These are phyloP conservation scores for Macrochelys suwanniensis DNA, from an alignment of 2,797 vertebrate species.

Conservation along the genomic window DNA sequence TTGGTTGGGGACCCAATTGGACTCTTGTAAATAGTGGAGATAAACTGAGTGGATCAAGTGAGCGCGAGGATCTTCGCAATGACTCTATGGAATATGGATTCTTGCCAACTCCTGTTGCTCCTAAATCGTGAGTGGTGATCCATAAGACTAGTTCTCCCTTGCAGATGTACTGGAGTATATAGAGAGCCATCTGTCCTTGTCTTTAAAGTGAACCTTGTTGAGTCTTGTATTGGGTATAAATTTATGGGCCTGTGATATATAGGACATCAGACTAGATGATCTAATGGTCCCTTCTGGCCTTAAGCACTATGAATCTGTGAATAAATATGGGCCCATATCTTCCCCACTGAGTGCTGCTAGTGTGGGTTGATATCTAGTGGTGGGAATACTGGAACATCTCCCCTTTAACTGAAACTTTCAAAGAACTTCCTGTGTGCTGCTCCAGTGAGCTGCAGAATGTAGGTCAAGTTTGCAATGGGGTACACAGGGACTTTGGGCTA, in stretches of 20 bases:
- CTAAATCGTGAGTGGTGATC: slow-evolving; percentile 87
- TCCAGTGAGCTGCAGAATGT: background rate
- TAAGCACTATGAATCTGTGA: background rate
- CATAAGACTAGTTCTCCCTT: background rate
- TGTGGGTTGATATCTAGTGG: background rate
- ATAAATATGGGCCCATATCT: background rate
- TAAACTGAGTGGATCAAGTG: slow-evolving; percentile 55
- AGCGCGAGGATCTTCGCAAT: slow-evolving; percentile 22
- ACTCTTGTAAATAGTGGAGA: slow-evolving; percentile 88
- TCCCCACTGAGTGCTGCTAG: background rate
- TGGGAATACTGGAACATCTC: background rate
- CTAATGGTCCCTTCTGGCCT: background rate
- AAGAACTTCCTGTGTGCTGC: background rate
- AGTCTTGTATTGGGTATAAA: background rate
- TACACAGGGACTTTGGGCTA: background rate
- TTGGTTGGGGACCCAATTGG: slow-evolving; percentile 96
- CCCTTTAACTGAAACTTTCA: no score
- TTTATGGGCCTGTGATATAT: background rate
- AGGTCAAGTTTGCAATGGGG: background rate
- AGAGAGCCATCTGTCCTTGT: fast-evolving
- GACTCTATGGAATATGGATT: slow-evolving; percentile 86
- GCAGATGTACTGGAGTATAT: fast-evolving
- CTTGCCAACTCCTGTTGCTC: slow-evolving; percentile 84
- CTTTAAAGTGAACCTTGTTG: background rate
- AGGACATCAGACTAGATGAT: background rate